These are phyloP conservation scores for Prochilodus magdalenae DNA, from an alignment of 2,113 vertebrate genomes.

Conservation along the genomic window DNA sequence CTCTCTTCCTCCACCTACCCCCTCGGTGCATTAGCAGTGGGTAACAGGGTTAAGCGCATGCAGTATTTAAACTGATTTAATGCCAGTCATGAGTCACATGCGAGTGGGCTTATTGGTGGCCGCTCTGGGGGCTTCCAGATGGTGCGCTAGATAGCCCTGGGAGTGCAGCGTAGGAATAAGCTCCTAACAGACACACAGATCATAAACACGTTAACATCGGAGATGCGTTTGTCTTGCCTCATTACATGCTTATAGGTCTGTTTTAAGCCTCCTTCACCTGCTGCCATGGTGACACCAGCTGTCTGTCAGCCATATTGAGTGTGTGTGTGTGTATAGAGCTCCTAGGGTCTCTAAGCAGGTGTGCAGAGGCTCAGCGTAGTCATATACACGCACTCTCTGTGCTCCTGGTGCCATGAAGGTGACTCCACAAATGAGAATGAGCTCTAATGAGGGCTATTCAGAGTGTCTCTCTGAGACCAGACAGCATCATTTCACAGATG, in stretches of 20 bases:
- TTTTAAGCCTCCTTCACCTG: constrained; percentile 34
- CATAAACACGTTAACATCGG: constrained; percentile 44
- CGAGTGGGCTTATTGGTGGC: constrained; percentile 56
- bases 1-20: neutral
- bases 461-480: constrained; percentile 14
- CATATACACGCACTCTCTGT: neutral
- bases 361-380: neutral
- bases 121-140: constrained; percentile 67
- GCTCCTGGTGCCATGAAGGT: constrained; percentile 36
- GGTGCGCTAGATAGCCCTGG: constrained; percentile 58
- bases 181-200: constrained; percentile 50
- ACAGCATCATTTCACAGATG: neutral
- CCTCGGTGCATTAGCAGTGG: constrained; percentile 6
- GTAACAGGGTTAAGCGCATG: constrained; percentile 53
- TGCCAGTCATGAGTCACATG: constrained; percentile 56
- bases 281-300: constrained; percentile 48
- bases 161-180: constrained; percentile 51
- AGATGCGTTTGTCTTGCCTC: constrained; percentile 47
- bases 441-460: constrained; percentile 7
- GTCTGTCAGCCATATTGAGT: constrained; percentile 29
- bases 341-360: neutral
- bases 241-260: constrained; percentile 48
- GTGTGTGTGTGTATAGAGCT: neutral
- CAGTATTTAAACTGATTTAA: constrained; percentile 65
- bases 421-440: constrained; percentile 10